These are phyloP conservation scores for Antedon bifida DNA, from an alignment of 35 echinoderm and acorn worm genomes.

Conservation along the genomic window DNA sequence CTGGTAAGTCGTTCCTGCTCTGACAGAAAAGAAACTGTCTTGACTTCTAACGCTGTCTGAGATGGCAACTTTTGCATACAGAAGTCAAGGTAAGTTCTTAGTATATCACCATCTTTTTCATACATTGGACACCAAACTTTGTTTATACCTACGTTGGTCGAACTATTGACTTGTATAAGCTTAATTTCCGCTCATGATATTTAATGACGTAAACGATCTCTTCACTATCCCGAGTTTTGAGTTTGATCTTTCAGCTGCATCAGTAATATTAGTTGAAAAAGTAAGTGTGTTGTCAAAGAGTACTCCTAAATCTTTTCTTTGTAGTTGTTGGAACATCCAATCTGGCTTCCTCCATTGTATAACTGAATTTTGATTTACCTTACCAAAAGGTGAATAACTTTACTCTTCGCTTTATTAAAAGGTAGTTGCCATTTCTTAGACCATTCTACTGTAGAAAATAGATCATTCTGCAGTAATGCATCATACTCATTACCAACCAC, in stretches of 20 bases:
- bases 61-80: too few species aligned
- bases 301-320: slow-evolving; percentile 13
- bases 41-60: too few species aligned
- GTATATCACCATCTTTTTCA: too few species aligned
- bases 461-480: too few species aligned
- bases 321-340: background rate
- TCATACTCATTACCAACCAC: too few species aligned
- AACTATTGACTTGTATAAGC: background rate
- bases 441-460: too few species aligned
- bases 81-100: too few species aligned
- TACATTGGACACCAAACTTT: background rate
- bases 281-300: slow-evolving; percentile 3
- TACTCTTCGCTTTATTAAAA: too few species aligned
- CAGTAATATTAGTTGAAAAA: background rate
- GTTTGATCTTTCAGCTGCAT: slow-evolving; percentile 9
- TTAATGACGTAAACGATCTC: slow-evolving; percentile 9
- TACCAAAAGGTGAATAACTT: background rate
- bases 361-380: background rate
- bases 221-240: slow-evolving; percentile 11
- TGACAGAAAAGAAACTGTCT: too few species aligned
- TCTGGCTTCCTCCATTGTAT: background rate
- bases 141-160: background rate
- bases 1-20: too few species aligned
- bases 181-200: background rate
- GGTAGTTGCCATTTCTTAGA: too few species aligned